Conservation (phyloP, 1,140 invertebrate species). For the Akabosia matsudoensis region DNA sequence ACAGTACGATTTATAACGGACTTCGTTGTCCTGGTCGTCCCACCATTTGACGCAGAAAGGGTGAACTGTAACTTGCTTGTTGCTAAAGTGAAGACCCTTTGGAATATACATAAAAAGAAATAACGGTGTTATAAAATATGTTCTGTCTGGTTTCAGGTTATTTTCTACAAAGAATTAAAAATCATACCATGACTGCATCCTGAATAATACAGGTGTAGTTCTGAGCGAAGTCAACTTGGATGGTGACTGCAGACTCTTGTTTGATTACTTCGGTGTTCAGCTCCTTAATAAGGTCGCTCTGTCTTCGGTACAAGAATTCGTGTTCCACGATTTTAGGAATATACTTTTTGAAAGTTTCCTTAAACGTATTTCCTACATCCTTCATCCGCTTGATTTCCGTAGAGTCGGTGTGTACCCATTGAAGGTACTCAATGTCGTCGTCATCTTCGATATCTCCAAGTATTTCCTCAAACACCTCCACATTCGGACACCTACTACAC, state of each 20-base stretch:
- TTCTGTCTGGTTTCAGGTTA: no score
- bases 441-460: background rate
- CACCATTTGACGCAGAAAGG: slow-evolving; percentile 37
- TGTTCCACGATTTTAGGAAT: background rate
- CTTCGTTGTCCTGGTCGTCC: background rate
- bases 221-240: slow-evolving; percentile 40
- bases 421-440: background rate
- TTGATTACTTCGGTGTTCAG: slow-evolving; percentile 11
- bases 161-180: background rate
- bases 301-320: background rate
- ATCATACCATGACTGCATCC: slow-evolving; percentile 31
- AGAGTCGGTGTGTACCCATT: slow-evolving; percentile 5
- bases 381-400: background rate
- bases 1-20: background rate
- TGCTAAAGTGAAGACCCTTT: slow-evolving; percentile 29
- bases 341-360: background rate
- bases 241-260: background rate
- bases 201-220: slow-evolving; percentile 40
- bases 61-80: slow-evolving; percentile 41
- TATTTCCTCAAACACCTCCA: background rate
- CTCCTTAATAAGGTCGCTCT: background rate
- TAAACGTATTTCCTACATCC: background rate
- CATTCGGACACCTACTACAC: background rate
- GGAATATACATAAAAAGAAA: background rate
- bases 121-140: background rate